Conservation (phyloP, 2,113 vertebrate genomes). For the Panthera uncia region DNA sequence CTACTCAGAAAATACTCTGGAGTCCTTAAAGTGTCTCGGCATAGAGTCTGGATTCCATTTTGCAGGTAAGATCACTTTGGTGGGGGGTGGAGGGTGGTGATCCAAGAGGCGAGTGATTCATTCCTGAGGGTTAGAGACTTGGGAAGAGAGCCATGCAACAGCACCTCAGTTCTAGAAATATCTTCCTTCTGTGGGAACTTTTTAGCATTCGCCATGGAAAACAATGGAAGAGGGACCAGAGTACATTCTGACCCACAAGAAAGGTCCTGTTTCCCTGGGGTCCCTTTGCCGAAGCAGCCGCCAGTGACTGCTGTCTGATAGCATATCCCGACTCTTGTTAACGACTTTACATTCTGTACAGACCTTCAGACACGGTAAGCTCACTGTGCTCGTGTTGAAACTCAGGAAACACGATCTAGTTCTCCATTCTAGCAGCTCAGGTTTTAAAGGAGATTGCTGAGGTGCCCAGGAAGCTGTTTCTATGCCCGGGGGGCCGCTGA, state of each 20-base stretch:
- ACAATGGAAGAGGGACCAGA: background rate
- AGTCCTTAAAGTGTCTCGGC: background rate
- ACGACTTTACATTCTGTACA: background rate
- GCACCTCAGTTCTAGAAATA: background rate
- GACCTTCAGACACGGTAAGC: background rate
- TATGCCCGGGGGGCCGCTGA: background rate
- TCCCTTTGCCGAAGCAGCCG: background rate
- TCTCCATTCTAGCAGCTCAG: background rate
- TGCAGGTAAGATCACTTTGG: background rate
- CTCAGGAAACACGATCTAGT: background rate
- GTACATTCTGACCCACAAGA: background rate
- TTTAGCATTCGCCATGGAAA: background rate
- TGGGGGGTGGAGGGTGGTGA: background rate
- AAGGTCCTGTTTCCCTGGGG: background rate
- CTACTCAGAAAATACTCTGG: background rate
- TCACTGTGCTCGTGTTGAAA: background rate
- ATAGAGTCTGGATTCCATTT: background rate
- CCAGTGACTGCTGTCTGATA: background rate
- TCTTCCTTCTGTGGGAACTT: background rate
- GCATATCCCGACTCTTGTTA: background rate
- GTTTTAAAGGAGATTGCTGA: background rate
- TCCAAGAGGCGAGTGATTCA: background rate
- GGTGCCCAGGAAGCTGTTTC: background rate
- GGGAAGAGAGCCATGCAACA: background rate
- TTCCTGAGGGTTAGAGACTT: background rate